phyloP scores from a whole-genome alignment of 1,140 invertebrate genomes.

The Penaeus indicus region DNA sequence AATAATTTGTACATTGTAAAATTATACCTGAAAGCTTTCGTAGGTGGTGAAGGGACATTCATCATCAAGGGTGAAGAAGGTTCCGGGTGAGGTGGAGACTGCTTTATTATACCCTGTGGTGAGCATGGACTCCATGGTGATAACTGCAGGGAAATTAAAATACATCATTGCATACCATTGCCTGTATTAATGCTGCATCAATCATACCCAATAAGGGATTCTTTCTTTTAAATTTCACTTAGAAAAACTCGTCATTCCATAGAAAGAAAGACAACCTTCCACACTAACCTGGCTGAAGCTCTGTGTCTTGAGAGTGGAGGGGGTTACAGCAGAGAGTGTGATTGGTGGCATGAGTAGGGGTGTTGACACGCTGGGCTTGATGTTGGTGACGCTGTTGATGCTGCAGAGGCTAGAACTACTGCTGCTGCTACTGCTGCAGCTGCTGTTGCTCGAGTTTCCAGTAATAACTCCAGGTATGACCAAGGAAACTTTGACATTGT shows the following conservation, averaged over 20 bases:
- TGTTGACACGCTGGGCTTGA: slow-evolving; percentile 47
- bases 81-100: slow-evolving; percentile 60
- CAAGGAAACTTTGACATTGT: slow-evolving; percentile 32
- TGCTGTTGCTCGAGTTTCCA: slow-evolving; percentile 5
- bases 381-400: slow-evolving; percentile 37
- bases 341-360: slow-evolving; percentile 36
- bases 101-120: slow-evolving; percentile 40
- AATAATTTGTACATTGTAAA: neutral
- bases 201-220: too few species aligned
- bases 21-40: slow-evolving; percentile 47
- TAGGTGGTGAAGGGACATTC: slow-evolving; percentile 56
- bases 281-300: slow-evolving; percentile 30
- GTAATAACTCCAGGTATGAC: slow-evolving; percentile 50
- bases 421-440: slow-evolving; percentile 42
- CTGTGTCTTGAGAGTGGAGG: slow-evolving; percentile 45
- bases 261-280: neutral
- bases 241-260: neutral
- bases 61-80: slow-evolving; percentile 57
- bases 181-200: neutral
- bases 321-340: slow-evolving; percentile 43
- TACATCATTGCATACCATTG: too few species aligned
- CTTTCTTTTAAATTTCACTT: neutral
- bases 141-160: neutral
- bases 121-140: slow-evolving; percentile 52
- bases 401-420: slow-evolving; percentile 36